Evolutionary conservation across 1,140 invertebrate species (phyloP), one percentile per base, ranked within the genome.

Genomic region (Neoseiulus cucumeris): DNA sequence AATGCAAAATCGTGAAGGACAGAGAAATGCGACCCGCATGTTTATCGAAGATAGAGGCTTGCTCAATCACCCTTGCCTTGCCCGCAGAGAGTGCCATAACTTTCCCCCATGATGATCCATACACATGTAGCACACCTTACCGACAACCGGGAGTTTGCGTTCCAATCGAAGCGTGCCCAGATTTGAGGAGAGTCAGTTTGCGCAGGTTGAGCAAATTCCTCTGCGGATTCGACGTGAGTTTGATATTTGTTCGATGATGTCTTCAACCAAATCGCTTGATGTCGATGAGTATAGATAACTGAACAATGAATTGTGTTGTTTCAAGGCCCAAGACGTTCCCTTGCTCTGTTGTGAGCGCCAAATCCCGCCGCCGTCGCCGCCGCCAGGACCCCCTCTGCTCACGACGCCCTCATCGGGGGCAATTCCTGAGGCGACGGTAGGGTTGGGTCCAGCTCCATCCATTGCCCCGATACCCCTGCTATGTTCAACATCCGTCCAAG

Each of bases 161-260:
- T 17, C 22, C 51, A 17, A 59, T 59, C 1, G 51, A 59, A 59
- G 25, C 25, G 25, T 59, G 51, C 22, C 51, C 51, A 6, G 25
- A 59, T 14, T 33, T 59, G 22, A 25, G 51, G 17, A 25, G 14
- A 6, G 51, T 59, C 22, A 33, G 51, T 17, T 20, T 59, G 22
- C 22, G 22, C 12, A 12, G 51, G 17, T 33, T 59, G 14, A 17
- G 25, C 12, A 59, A 59, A 9, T 59, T 18, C 22, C 25, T 59
- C 14, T 59, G 51, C 51, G 51, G 51, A 2, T 59, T 59, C 33
- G 51, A 59, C 17, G 51, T 59, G 22, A 59, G 51, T 59, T 39
- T 4, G 33, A 14, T 28, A 4, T 6, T 22, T 22, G 45, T 20
- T 47, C 14, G 4, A 47, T 47, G 25, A 20, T 4, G 5, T 22